Base-by-base conservation (phyloP, 2,797 vertebrate species). In the Gymnopithys bicolor region DNA sequence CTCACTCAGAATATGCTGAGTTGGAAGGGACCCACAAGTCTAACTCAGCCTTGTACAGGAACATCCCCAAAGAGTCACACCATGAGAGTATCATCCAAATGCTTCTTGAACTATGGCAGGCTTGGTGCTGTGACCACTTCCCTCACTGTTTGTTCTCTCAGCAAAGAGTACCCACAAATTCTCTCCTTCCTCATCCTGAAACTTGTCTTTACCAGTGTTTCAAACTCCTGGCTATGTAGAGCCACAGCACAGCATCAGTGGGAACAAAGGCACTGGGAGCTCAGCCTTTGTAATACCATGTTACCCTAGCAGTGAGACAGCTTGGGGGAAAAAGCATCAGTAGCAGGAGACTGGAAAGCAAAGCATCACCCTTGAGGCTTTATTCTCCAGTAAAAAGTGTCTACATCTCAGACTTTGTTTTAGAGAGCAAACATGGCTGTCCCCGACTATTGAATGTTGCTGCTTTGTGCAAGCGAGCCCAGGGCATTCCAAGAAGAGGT, bases 221-320 rank as follows among this genome's bases (percentile, higher is more conserved):
- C 85, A 62, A 51, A 59, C 5, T 25, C 25, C 41, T 11, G 11
- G 48, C 49, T 70, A 30, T 35, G 53, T 52, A 59, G 71, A 60
- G 55, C 49, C 0, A 0, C 7, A 2, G 59, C 4, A 0, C 60
- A 23, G 22, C 0, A 0, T 25, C 49, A 66, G 23, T 13, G 18
- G n/a, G 41, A 79, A 5, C 15, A 63, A 56, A 51, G 71, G n/a
- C 59, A 41, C 18, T 19, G 46, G 12, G 14, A 55, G 33, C 58
- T 91, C 43, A 35, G 25, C 33, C 19, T 56, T 21, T n/a, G n/a
- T n/a, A n/a, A n/a, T n/a, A n/a, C n/a, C n/a, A n/a, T n/a, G 10
- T 19, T 24, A 80, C 22, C 14, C 23, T 52, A 53, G 49, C 45
- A 48, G 46, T 24, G 46, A 64, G 69, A 63, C 37, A 75, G 53